Evolutionary conservation across 2,888 invertebrate species (phyloP).

Genomic region (Phortica okadai): DNA sequence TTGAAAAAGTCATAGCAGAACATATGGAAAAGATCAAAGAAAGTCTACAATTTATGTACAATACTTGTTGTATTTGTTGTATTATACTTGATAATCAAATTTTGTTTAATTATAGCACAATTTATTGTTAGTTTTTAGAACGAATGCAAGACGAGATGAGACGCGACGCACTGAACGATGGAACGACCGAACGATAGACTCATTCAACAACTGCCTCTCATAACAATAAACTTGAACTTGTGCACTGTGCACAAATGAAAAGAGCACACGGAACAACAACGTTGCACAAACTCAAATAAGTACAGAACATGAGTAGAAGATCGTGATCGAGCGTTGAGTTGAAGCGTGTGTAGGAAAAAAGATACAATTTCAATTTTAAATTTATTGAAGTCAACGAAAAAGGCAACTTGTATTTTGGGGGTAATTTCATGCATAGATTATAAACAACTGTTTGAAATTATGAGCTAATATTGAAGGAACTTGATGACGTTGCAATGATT

Average conservation of each 20-base stretch:
- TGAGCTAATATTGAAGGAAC: constrained; percentile 11
- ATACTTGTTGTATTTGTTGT: neutral
- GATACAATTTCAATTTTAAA: constrained; percentile 16
- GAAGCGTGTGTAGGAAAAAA: neutral
- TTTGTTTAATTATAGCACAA: constrained; percentile 60
- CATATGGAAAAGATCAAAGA: constrained; percentile 61
- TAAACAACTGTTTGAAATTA: constrained; percentile 13
- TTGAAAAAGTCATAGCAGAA: neutral
- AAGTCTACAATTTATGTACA: constrained; percentile 37
- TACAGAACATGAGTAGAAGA: neutral
- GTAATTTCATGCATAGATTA: constrained; percentile 5
- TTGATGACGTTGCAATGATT: neutral
- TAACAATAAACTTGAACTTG: constrained; percentile 69
- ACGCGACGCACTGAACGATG: constrained; percentile 32
- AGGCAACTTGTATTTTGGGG: constrained; percentile 7
- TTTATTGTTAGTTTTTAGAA: constrained; percentile 55
- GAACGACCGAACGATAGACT: constrained; percentile 44
- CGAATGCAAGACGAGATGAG: neutral
- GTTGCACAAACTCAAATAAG: neutral
- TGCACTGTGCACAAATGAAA: neutral
- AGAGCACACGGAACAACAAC: neutral
- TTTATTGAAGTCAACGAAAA: constrained; percentile 14
- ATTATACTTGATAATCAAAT: constrained; percentile 46
- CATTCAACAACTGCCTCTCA: constrained; percentile 36
- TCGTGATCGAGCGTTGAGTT: neutral